Conservation (phyloP, 2,113 vertebrate genomes). For the Fregata magnificens region DNA sequence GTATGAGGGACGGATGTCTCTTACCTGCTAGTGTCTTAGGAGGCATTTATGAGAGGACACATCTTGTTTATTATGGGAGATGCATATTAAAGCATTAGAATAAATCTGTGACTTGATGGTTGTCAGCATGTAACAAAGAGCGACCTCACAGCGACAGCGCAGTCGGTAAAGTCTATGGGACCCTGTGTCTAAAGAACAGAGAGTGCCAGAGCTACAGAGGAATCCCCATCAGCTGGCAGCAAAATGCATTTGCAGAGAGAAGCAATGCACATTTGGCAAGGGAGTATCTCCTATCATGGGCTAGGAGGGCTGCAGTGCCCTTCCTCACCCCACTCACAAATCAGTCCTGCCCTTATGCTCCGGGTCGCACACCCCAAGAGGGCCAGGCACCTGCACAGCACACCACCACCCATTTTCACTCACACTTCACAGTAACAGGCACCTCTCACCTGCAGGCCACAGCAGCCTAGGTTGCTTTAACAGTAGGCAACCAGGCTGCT, state of each 20-base stretch:
- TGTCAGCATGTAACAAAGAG: background rate
- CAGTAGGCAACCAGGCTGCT: background rate
- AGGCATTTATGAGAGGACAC: background rate
- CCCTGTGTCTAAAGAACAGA: background rate
- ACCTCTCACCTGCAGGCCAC: background rate
- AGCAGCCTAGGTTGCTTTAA: background rate
- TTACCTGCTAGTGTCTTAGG: background rate
- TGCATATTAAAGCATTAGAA: background rate
- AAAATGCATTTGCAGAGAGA: background rate
- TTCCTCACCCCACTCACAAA: background rate
- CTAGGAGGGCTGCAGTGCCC: background rate
- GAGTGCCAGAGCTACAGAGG: background rate
- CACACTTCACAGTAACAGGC: too few species aligned
- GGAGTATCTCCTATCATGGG: background rate
- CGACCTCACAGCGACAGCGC: background rate
- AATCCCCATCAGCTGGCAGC: background rate
- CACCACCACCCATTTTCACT: background rate
- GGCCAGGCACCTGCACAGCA: background rate
- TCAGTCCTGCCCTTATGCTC: fast-evolving
- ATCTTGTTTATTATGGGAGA: background rate
- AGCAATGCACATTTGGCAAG: background rate
- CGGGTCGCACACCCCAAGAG: fast-evolving
- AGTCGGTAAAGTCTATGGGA: background rate
- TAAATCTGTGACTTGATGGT: background rate
- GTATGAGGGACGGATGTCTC: background rate